A percentile compares a stretch with the other conserved stretches of the same genome.
phyloP scores from a whole-genome alignment of 2,797 vertebrate genomes.

The Tapera naevia region DNA sequence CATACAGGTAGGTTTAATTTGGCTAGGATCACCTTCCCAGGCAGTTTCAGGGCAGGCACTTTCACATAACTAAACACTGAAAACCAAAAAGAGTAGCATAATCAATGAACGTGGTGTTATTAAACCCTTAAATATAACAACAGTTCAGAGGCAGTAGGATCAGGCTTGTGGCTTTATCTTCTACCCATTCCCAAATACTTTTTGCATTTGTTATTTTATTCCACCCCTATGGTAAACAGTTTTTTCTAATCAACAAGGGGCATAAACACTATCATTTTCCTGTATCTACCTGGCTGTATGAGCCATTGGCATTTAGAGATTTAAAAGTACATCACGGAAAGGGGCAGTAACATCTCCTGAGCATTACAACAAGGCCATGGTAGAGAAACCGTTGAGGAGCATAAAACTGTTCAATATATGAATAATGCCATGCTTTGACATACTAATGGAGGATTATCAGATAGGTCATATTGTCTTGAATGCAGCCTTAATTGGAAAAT shows the following conservation, averaged over 20 bases:
- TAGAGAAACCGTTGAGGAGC: not conserved
- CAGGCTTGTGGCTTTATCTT: not conserved
- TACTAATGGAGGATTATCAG: not conserved
- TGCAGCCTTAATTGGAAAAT: not conserved
- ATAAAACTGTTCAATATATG: not conserved
- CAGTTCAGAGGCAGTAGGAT: not conserved
- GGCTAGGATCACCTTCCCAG: not conserved
- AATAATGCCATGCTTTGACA: not conserved
- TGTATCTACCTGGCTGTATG: accelerated
- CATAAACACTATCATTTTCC: not conserved
- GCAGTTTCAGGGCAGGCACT: not conserved
- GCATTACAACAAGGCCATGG: not conserved
- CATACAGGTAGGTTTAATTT: accelerated
- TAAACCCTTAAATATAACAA: not conserved
- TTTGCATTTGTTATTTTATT: not conserved
- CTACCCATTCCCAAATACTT: not conserved
- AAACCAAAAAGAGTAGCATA: not conserved
- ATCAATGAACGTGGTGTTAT: not conserved
- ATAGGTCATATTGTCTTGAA: not conserved
- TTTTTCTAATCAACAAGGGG: not conserved
- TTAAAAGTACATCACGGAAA: not conserved
- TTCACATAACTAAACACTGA: not conserved
- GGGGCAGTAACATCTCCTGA: not conserved
- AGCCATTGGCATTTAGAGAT: not conserved
- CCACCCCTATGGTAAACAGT: not conserved